Evolutionary conservation across 2,888 invertebrate species (phyloP), one percentile per base, ranked within the genome.

Genomic region (Drosophila kuntzei): DNA sequence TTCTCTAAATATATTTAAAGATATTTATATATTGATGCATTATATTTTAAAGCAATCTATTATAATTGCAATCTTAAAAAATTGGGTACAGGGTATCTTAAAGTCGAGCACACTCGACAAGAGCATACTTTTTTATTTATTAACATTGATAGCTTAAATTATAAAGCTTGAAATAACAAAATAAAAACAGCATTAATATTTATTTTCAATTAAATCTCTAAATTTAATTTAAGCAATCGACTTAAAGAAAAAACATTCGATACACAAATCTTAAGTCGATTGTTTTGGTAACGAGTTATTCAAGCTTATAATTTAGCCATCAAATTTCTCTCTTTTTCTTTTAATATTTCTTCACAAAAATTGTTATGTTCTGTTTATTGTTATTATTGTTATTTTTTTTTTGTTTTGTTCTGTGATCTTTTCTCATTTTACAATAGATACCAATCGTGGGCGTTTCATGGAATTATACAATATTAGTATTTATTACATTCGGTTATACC

Each of bases 401-500:
- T 60, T 61, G 60, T 64, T 74, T 53, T 68, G 62, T 87, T 77
- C 25, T 75, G 74, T 75, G 55, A 67, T 79, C 50, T 89, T 49
- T 86, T 87, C 63, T 80, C 82, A 80, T 82, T 55, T 76, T 83
- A 87, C 73, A 85, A 86, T 90, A 91, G 91, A 91, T 91, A 80
- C 91, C 92, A 84, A 75, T 92, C 80, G 77, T 90, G 84, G 91
- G 90, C 87, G 76, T 80, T 82, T 81, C 85, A 85, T 91, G 89
- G 89, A 91, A 90, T 90, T 90, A 89, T 88, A 68, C 90, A 80
- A 91, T 91, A 81, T 88, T 91, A 80, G 71, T 89, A 80, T 89
- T 90, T 80, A 91, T 91, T 70, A 91, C 90, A 65, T 66, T 91
- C 76, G 87, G 92, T 90, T 92, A 91, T 91, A 66, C 90, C 69